Base-by-base conservation (phyloP, 2,797 vertebrate species). In the Bovichtus variegatus region DNA sequence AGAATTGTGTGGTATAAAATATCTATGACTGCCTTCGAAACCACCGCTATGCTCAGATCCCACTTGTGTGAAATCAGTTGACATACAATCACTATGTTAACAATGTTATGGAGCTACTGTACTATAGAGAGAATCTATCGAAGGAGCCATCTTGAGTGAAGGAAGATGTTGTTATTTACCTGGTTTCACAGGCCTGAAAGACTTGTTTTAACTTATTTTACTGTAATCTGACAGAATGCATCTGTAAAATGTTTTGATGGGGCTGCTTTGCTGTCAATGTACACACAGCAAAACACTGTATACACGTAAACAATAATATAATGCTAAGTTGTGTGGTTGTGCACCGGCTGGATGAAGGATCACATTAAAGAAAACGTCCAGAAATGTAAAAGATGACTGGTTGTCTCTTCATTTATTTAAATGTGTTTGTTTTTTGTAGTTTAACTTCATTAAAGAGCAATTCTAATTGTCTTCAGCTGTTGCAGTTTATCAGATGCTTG, bases 151-250 rank as follows among this genome's bases (percentile, higher is more conserved):
- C 84, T 63, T 54, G 25, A 70, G 5, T 3, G 55, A 68, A 73
- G 60, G 51, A 54, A 72, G 46, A 34, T 27, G 44, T 40, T 70
- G 84, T 88, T 87, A 90, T 88, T 88, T 81, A 89, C 88, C 87
- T 92, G 93, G 89, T 92, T 92, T 89, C 87, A 94, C 91, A 92
- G 92, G 89, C 84, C 64, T 41, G 64, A 68, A 47, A 2, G 82
- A 71, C 34, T 71, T 6, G 21, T 81, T 88, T 84, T 93, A 87
- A 92, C 61, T 91, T 90, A 70, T 92, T 92, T 82, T 78, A 87
- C 64, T 91, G 87, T 87, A 83, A 80, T 49, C 38, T 55, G 64
- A 60, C 36, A 31, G 66, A 64, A 34, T 73, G 44, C 31, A 60
- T 44, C 43, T 79, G 66, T 80, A 63, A 55, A 43, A n/a, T 66